Evolutionary conservation across 1,140 invertebrate genomes (phyloP).

Genomic region (Drosophila pruinosa): DNA sequence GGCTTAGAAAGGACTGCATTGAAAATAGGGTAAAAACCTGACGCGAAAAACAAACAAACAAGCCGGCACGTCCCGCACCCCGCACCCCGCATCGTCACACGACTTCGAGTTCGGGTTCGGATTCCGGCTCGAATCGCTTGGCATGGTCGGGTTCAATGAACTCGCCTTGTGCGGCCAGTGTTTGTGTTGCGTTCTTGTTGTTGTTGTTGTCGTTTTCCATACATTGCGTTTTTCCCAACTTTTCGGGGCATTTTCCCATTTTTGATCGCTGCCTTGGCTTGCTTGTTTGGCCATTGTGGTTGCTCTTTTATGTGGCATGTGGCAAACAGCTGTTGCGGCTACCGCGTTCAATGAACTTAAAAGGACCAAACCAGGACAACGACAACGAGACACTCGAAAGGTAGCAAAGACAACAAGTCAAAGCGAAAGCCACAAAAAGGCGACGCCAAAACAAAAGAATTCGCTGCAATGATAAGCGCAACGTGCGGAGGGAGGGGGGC

Average conservation of each 20-base stretch:
- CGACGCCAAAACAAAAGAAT: conserved; percentile 35
- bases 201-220: neutral
- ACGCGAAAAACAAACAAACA: conserved; percentile 76
- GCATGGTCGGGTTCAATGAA: conserved; percentile 59
- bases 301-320: conserved; percentile 14
- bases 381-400: conserved; percentile 20
- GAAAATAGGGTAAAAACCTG: conserved; percentile 79
- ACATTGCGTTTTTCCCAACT: conserved; percentile 32
- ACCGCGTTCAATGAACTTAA: conserved; percentile 40
- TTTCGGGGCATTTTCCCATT: conserved; percentile 22
- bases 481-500: neutral
- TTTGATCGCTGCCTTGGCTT: conserved; percentile 5
- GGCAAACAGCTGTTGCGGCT: conserved; percentile 40
- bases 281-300: conserved; percentile 4
- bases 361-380: neutral
- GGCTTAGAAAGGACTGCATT: conserved; percentile 54
- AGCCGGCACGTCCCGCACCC: conserved; percentile 27
- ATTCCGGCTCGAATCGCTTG: neutral
- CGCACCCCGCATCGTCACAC: neutral
- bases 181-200: neutral
- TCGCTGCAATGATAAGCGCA: conserved; percentile 22
- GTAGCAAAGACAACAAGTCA: conserved; percentile 14
- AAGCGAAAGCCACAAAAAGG: conserved; percentile 33
- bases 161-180: conserved; percentile 23
- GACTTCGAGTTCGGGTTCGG: conserved; percentile 11